Evolutionary conservation across 2,797 vertebrate genomes (phyloP).

Genomic region (Spea hammondii): DNA sequence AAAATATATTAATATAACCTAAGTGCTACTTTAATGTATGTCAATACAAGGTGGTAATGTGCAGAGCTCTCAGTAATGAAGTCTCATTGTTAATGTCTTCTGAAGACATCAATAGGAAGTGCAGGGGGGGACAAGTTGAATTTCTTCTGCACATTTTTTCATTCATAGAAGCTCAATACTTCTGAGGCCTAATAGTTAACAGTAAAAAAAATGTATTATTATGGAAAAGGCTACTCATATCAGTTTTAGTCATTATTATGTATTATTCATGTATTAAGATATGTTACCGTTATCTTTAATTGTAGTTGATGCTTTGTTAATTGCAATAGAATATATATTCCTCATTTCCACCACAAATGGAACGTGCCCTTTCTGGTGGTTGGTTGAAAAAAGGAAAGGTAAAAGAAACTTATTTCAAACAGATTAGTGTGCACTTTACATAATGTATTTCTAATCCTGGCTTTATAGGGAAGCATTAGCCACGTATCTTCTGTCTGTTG

Average conservation of each 20-base stretch:
- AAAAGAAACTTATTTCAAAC: too few species aligned
- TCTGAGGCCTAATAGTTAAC: not conserved
- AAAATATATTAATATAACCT: slow-evolving; percentile 10
- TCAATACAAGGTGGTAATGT: slow-evolving; percentile 28
- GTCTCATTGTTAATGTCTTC: not conserved
- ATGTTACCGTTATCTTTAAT: too few species aligned
- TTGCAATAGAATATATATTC: not conserved
- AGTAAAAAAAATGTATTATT: not conserved
- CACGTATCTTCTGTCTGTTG: not conserved
- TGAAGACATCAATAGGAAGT: not conserved
- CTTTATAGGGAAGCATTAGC: not conserved
- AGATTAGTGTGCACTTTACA: slow-evolving; percentile 2
- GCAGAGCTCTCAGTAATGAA: slow-evolving; percentile 19
- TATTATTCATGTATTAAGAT: too few species aligned
- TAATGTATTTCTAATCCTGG: not conserved
- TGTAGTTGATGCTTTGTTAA: too few species aligned
- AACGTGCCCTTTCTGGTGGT: not conserved
- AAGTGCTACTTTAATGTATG: slow-evolving; percentile 32
- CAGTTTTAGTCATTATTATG: too few species aligned
- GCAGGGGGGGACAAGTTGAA: not conserved
- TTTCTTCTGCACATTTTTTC: not conserved
- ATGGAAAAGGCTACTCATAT: too few species aligned
- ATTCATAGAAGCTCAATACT: not conserved
- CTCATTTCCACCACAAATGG: not conserved
- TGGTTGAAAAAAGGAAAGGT: too few species aligned